Evolutionary conservation across 2,888 invertebrate species (phyloP), one percentile per base, ranked within the genome.

Genomic region (Stenurella melanura): DNA sequence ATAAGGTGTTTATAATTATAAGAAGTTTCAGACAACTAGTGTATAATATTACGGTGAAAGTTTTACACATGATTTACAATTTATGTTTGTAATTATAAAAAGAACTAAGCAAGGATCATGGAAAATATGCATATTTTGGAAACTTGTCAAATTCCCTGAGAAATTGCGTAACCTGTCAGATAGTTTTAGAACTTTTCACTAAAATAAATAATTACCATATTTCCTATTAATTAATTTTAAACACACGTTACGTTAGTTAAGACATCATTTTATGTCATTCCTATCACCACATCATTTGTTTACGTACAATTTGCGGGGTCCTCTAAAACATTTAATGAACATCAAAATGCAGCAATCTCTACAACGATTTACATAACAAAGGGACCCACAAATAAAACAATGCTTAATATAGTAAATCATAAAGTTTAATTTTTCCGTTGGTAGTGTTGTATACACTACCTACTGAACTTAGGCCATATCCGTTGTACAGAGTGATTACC

Each of bases 351-450:
- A 42, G 38, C 42, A 42, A 42, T 7, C 5, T 15, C n/a, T 50
- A 15, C 50, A 50, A 50, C 12, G n/a, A 50, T 50, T n/a, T 50
- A 50, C 50, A n/a, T 50, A 42, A 5, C 12, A 6, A 50, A 50
- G n/a, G 0, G n/a, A 5, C 50, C n/a, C n/a, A 7, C 50, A 50
- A 50, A 2, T 50, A n/a, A 50, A 50, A n/a, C 15, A 50, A 50
- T n/a, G 15, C 15, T 50, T 5, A 4, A n/a, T 50, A 50, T n/a
- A 1, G n/a, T 50, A 50, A 50, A 50, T 50, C n/a, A 4, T 50
- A 50, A 50, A 50, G 50, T 50, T 50, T n/a, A 50, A 50, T 50
- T 50, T 50, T 4, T 50, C n/a, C n/a, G n/a, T n/a, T 50, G 50
- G 50, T n/a, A 17, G 50, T 50, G n/a, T 50, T 7, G 4, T 26